These are phyloP conservation scores for Hyalella azteca DNA, from an alignment of 2,888 invertebrate species.

Conservation along the genomic window DNA sequence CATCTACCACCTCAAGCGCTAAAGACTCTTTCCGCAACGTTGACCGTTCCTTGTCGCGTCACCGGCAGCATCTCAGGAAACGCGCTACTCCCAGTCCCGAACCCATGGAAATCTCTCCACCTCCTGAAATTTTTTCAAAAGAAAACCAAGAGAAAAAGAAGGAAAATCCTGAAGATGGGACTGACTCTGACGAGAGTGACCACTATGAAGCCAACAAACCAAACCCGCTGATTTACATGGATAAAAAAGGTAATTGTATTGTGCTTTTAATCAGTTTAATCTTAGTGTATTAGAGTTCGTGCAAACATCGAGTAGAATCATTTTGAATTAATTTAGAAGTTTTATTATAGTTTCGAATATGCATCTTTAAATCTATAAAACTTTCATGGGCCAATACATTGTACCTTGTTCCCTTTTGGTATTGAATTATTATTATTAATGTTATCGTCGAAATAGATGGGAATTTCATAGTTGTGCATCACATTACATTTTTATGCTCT, in stretches of 20 bases:
- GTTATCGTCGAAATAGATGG: too few relatives aligned
- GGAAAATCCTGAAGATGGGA: neutral
- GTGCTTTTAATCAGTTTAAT: too few relatives aligned
- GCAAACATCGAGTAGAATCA: too few relatives aligned
- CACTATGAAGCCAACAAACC: constrained; percentile 55
- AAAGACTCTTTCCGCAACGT: neutral
- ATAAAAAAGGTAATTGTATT: constrained; percentile 47
- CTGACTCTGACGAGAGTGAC: constrained; percentile 56
- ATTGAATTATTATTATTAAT: too few relatives aligned
- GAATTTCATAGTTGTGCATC: too few relatives aligned
- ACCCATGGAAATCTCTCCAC: neutral
- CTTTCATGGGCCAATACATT: too few relatives aligned
- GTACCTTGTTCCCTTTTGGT: too few relatives aligned
- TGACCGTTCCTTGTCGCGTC: neutral
- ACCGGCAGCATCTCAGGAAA: neutral
- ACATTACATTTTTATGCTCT: too few relatives aligned
- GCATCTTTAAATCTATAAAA: too few relatives aligned
- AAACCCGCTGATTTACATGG: constrained; percentile 41
- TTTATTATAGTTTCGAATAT: too few relatives aligned
- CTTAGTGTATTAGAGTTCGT: too few relatives aligned
- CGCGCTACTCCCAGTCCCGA: constrained; percentile 24
- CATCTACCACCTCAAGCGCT: neutral
- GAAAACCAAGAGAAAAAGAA: neutral
- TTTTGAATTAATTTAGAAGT: too few relatives aligned
- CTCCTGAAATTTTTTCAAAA: neutral